Conservation (phyloP, 1,140 invertebrate genomes). For the Dufourea novaeangliae region DNA sequence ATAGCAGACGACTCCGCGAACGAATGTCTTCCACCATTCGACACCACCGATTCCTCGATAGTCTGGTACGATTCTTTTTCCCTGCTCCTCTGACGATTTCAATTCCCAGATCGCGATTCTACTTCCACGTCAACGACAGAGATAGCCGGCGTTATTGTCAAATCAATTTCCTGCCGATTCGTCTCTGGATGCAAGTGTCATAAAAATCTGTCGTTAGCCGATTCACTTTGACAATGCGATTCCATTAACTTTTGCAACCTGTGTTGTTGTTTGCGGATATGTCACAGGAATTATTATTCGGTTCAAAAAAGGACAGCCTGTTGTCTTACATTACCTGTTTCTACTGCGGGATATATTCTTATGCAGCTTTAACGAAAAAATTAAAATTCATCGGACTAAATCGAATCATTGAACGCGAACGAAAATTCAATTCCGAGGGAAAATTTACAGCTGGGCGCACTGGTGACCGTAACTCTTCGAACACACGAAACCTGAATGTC, state of each 20-base stretch:
- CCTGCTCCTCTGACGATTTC: slow-evolving; percentile 35
- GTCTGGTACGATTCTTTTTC: slow-evolving; percentile 44
- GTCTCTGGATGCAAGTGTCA: not conserved
- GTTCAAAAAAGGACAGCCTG: too few species aligned
- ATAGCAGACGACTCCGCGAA: not conserved
- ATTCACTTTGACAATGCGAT: not conserved
- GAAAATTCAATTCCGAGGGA: slow-evolving; percentile 25
- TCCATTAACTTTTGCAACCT: too few species aligned
- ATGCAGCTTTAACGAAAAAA: not conserved
- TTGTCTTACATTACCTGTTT: too few species aligned
- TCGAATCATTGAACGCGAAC: not conserved
- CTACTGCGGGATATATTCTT: not conserved
- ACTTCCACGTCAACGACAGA: slow-evolving; percentile 18
- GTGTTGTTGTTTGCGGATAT: too few species aligned
- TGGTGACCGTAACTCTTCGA: not conserved
- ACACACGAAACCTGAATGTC: slow-evolving; percentile 22
- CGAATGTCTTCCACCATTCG: slow-evolving; percentile 12
- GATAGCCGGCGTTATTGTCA: not conserved
- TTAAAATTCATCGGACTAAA: not conserved
- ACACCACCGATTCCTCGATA: slow-evolving; percentile 21
- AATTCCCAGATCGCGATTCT: slow-evolving; percentile 48
- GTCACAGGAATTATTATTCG: too few species aligned
- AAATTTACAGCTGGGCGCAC: not conserved
- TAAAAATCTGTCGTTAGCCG: not conserved
- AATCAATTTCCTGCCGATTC: slow-evolving; percentile 13